phyloP scores from a whole-genome alignment of 2,113 vertebrate species.

The Strix uralensis region DNA sequence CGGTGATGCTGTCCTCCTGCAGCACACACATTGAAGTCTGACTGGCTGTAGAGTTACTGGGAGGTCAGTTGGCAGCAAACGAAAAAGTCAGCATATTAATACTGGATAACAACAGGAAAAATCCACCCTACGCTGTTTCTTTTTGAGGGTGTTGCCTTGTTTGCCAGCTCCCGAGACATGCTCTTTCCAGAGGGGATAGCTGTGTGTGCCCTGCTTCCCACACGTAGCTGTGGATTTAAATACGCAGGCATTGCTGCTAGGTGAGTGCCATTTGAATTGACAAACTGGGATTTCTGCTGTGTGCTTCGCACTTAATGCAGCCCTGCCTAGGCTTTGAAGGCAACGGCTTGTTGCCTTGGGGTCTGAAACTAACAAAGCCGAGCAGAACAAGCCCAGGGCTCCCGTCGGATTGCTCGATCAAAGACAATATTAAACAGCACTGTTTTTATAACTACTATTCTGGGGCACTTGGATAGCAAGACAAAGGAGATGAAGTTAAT shows the following conservation, averaged over 20 bases:
- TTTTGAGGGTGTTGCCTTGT: not conserved
- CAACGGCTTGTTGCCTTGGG: constrained; percentile 72
- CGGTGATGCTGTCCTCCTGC: not conserved
- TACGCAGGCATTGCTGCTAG: constrained; percentile 38
- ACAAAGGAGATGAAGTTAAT: constrained; percentile 65
- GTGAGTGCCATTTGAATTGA: constrained; percentile 68
- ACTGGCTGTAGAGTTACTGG: not conserved
- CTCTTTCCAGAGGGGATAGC: constrained; percentile 2
- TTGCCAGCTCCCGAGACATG: not conserved
- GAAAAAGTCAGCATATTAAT: not conserved
- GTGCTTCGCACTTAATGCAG: not conserved
- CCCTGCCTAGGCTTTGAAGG: constrained; percentile 67
- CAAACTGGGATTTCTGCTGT: constrained; percentile 67
- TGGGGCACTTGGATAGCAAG: constrained; percentile 54
- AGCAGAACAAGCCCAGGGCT: constrained; percentile 63
- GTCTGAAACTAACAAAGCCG: constrained; percentile 72
- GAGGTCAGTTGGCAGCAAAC: not conserved
- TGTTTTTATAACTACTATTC: constrained; percentile 72
- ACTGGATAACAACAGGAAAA: not conserved
- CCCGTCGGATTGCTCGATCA: constrained; percentile 70
- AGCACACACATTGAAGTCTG: not conserved
- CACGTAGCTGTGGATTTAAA: constrained; percentile 21
- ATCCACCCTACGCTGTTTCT: not conserved
- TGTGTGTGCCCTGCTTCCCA: not conserved
- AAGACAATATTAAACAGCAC: constrained; percentile 73